Percentiles rank a stretch among this genome's conserved stretches.
These are phyloP conservation scores for Monochamus alternatus DNA, from an alignment of 2,888 invertebrate species.

Conservation along the genomic window DNA sequence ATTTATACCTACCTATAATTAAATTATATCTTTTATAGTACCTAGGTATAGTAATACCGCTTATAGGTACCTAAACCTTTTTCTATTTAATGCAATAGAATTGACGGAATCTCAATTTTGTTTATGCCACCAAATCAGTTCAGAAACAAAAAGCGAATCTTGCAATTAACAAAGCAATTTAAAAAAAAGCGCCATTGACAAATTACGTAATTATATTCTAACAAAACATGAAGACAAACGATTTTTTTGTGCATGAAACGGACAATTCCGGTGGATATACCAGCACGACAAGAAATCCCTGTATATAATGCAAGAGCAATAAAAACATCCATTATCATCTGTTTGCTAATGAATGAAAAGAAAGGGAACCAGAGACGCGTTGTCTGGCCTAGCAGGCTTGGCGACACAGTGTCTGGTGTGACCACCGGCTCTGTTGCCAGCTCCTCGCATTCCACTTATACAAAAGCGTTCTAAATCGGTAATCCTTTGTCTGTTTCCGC, in stretches of 20 bases:
- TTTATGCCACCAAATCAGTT: too few relatives aligned
- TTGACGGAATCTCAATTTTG: too few relatives aligned
- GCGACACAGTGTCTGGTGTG: constrained; percentile 96
- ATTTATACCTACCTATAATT: too few relatives aligned
- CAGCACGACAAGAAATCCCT: constrained; percentile 21
- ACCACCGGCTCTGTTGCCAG: constrained; percentile 81
- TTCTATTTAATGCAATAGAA: too few relatives aligned
- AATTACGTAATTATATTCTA: constrained; percentile 32
- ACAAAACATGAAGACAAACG: not conserved
- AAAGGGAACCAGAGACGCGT: constrained; percentile 77
- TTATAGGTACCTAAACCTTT: too few relatives aligned
- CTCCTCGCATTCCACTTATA: constrained; percentile 70
- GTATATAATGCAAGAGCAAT: constrained; percentile 43
- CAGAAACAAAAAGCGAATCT: too few relatives aligned
- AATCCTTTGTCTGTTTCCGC: not conserved
- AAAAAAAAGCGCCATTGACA: constrained; percentile 22
- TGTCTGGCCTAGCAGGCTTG: constrained; percentile 87
- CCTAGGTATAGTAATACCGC: too few relatives aligned
- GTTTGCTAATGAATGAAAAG: constrained; percentile 62
- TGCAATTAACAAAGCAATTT: not conserved
- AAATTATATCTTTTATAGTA: too few relatives aligned
- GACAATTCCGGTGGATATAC: not conserved
- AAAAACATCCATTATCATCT: constrained; percentile 47
- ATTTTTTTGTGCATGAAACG: not conserved
- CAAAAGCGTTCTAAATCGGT: constrained; percentile 10